Percentiles rank a stretch among this genome's conserved stretches.
Conservation (phyloP, 2,888 invertebrate genomes). For the Tetranychus piercei region DNA sequence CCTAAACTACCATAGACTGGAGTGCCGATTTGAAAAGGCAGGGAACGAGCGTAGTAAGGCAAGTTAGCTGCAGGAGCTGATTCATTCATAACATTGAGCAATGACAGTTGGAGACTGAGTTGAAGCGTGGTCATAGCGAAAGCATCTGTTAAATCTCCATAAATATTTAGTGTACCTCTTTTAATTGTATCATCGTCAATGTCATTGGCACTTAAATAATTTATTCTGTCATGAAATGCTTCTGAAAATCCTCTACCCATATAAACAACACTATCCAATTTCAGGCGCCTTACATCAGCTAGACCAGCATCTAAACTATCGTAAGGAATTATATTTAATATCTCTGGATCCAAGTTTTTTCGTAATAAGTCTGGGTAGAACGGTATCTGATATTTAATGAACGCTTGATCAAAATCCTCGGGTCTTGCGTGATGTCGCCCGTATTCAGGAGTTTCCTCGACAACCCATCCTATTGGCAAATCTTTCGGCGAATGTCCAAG, state of each 20-base stretch:
- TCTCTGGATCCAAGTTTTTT: not conserved
- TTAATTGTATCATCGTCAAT: slow-evolving; percentile 8
- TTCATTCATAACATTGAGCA: not conserved
- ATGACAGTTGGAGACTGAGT: not conserved
- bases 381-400: not conserved
- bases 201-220: not conserved
- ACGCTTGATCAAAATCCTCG: not conserved
- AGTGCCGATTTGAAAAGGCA: not conserved
- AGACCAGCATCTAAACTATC: not conserved
- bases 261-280: not conserved
- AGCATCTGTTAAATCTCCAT: slow-evolving; percentile 2
- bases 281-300: not conserved
- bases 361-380: not conserved
- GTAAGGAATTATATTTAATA: not conserved
- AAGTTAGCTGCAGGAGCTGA: not conserved
- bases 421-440: not conserved
- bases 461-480: slow-evolving; percentile 4
- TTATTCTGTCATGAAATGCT: not conserved
- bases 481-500: slow-evolving; percentile 9
- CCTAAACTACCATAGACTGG: not conserved
- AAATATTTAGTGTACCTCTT: slow-evolving; percentile 2
- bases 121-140: not conserved
- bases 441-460: slow-evolving; percentile 2
- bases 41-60: not conserved
- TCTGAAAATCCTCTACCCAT: not conserved